These are phyloP conservation scores for Platysternon megacephalum DNA, from an alignment of 2,113 vertebrate species.

Conservation along the genomic window DNA sequence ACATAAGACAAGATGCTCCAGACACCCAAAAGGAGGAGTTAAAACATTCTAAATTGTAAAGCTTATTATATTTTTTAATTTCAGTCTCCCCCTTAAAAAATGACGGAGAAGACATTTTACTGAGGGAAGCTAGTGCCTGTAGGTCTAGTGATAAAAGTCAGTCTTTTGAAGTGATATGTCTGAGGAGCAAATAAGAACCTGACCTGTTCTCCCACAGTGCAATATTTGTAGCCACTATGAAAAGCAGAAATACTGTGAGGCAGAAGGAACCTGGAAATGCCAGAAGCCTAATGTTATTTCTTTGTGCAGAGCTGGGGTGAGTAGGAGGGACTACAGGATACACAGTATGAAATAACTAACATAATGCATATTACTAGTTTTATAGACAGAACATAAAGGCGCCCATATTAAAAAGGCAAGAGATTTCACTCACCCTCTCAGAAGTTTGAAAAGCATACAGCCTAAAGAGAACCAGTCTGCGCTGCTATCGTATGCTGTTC, in stretches of 20 bases:
- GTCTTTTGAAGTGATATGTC: background rate
- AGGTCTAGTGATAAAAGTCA: background rate
- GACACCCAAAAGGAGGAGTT: background rate
- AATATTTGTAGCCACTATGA: background rate
- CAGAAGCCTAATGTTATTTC: background rate
- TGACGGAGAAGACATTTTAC: background rate
- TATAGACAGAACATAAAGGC: background rate
- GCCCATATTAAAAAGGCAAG: background rate
- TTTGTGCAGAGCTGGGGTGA: rapidly evolving
- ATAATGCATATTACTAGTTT: rapidly evolving
- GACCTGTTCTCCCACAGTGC: background rate
- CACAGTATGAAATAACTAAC: background rate
- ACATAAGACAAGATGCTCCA: background rate
- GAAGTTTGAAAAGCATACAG: conserved; percentile 99
- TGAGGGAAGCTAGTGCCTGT: background rate
- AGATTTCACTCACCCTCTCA: conserved; percentile 88
- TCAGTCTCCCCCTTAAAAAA: background rate
- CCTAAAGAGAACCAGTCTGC: conserved; percentile 99
- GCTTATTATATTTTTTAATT: background rate
- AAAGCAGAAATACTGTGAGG: background rate
- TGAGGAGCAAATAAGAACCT: rapidly evolving
- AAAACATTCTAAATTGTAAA: background rate
- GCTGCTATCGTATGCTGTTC: conserved; percentile 96
- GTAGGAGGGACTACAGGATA: background rate
- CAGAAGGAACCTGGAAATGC: background rate